Evolutionary conservation across 2,797 vertebrate species (phyloP), one percentile per base, ranked within the genome.

Genomic region (Serranus cabrilla): DNA sequence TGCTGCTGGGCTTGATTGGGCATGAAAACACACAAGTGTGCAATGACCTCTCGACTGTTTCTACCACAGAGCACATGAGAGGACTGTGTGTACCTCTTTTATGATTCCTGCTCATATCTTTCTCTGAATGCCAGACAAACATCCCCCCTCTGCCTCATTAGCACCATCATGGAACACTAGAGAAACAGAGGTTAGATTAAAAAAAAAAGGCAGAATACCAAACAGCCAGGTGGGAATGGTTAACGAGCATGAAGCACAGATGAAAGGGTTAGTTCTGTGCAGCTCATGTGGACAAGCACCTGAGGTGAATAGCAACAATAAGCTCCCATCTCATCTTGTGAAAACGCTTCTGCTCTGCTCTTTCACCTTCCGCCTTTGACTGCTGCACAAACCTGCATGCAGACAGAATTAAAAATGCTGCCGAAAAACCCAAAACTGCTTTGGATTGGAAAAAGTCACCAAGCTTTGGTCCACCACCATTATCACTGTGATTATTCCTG

Each of bases 231-330:
- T 83, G 81, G 87, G 90, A 90, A 74, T 76, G 82, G 80, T 89
- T 94, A 91, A 93, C 76, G 51, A 90, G 87, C 85, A 77, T 81
- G 86, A 91, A 91, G 86, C 84, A 83, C 25, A 90, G 90, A 94
- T 94, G 90, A 93, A 93, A 94, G 92, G 79, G 82, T 89, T 85
- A 80, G 73, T 82, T 67, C 65, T 81, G 78, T 71, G 69, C 34
- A 43, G 66, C 57, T 73, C 56, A 25, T 78, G 80, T 76, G 81
- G 89, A 90, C 81, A 55, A 89, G 74, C 85, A 89, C 76, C 76
- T 82, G 82, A 81, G 73, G 63, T 74, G 88, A 89, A 91, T 80
- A 80, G 64, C 77, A 83, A 78, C 71, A 81, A 54, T 55, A 49
- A 55, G 49, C 45, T 42, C 51, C 20, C 16, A 25, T 45, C 68